Evolutionary conservation across 2,113 vertebrate genomes (phyloP), one percentile per base, ranked within the genome.

Genomic region (Natator depressus): DNA sequence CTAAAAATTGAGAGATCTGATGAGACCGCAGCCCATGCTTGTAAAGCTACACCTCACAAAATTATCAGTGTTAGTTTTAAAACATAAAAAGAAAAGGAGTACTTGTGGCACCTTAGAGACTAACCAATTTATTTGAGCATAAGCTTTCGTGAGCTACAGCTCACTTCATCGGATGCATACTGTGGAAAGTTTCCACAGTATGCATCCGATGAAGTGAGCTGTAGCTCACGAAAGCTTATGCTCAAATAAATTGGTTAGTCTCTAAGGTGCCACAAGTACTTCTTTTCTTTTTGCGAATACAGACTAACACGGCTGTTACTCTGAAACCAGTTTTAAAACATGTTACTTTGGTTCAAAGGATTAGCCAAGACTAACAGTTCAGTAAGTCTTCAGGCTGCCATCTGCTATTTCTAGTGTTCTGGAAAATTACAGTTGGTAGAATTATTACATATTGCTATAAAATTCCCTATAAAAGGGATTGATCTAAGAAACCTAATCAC

Each of bases 41-140:
- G 47, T 78, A 84, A 65, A 84, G 50, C 42, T 8, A 0, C 54
- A 78, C 53, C 2, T 83, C 59, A 31, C 35, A 76, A 29, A 82
- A 19, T 53, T 96, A 96, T 88, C 91, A 91, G 81, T 27, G 35
- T 8, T 59, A 35, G 4, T 69, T 94, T 96, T 59, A 78, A 96
- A 86, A 90, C 14, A 19, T 84, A 42, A n/a, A n/a, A n/a, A n/a
- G n/a, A n/a, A n/a, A n/a, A n/a, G n/a, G n/a, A n/a, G n/a, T n/a
- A n/a, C n/a, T n/a, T n/a, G n/a, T n/a, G n/a, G n/a, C n/a, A n/a
- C n/a, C n/a, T n/a, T n/a, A n/a, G n/a, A n/a, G n/a, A n/a, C n/a
- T n/a, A n/a, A n/a, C n/a, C n/a, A n/a, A n/a, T n/a, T n/a, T n/a
- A n/a, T n/a, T n/a, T n/a, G n/a, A n/a, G n/a, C n/a, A n/a, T n/a